Conservation (phyloP, 2,797 vertebrate genomes). For the Loris lydekkerianus region DNA sequence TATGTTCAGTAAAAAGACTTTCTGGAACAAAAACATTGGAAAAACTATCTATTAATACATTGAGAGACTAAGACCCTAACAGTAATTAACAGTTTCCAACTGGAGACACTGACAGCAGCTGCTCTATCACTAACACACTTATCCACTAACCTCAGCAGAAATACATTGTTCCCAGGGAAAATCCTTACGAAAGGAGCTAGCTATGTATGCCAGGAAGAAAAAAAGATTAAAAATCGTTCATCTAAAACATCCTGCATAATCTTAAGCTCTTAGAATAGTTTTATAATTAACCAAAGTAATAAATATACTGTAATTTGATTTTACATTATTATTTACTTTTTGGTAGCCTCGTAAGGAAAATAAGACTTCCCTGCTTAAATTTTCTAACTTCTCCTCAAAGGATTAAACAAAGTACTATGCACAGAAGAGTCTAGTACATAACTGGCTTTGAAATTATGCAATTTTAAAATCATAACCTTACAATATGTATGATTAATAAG, state of each 20-base stretch:
- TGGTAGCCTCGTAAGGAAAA: background rate
- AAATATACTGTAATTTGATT: constrained; percentile 30
- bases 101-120: background rate
- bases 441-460: background rate
- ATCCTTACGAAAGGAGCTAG: background rate
- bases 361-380: background rate
- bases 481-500: constrained; percentile 23
- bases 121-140: background rate
- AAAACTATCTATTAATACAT: background rate
- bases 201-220: background rate
- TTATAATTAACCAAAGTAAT: constrained; percentile 27
- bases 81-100: background rate
- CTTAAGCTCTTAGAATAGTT: background rate
- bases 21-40: background rate
- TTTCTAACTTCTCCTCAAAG: constrained; percentile 42
- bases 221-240: constrained; percentile 6
- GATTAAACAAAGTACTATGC: constrained; percentile 36
- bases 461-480: constrained; percentile 24
- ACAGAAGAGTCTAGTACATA: background rate
- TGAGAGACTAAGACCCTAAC: background rate
- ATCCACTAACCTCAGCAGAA: background rate
- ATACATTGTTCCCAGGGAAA: background rate
- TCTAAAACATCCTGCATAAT: background rate
- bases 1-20: background rate
- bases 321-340: constrained; percentile 9